Percentiles rank a stretch among this genome's conserved stretches.
phyloP scores from a whole-genome alignment of 2,797 vertebrate genomes.

The Melanotaenia parkinsoni region DNA sequence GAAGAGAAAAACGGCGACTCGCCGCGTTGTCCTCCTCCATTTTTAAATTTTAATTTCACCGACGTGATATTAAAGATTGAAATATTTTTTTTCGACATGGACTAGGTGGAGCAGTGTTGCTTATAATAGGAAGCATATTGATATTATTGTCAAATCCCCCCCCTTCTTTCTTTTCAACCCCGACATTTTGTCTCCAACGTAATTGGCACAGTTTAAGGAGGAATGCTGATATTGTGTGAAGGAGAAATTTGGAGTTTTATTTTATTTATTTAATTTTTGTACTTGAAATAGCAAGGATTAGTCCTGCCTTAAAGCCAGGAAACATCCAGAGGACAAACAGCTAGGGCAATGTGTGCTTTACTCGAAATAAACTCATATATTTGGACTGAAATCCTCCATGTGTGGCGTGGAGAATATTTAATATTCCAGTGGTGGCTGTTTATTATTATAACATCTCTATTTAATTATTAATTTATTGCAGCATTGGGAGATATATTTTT shows the following conservation, averaged over 20 bases:
- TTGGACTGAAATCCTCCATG: slow-evolving; percentile 22
- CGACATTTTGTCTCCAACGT: slow-evolving; percentile 78
- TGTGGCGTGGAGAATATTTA: slow-evolving; percentile 13
- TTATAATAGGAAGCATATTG: slow-evolving; percentile 73
- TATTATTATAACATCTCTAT: slow-evolving; percentile 26
- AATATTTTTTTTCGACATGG: slow-evolving; percentile 50
- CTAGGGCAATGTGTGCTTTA: slow-evolving; percentile 12
- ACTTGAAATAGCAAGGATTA: slow-evolving; percentile 54
- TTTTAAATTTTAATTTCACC: slow-evolving; percentile 29
- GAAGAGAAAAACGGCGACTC: slow-evolving; percentile 4
- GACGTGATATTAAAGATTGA: slow-evolving; percentile 64
- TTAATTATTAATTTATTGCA: slow-evolving; percentile 48
- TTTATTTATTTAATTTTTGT: slow-evolving; percentile 2
- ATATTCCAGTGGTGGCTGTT: slow-evolving; percentile 17
- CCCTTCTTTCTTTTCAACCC: not conserved
- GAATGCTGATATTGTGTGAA: slow-evolving; percentile 68
- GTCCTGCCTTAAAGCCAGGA: slow-evolving; percentile 33
- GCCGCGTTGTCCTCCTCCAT: slow-evolving; percentile 41
- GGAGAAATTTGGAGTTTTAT: slow-evolving; percentile 54
- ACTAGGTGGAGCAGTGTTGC: slow-evolving; percentile 65
- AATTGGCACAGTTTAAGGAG: slow-evolving; percentile 70
- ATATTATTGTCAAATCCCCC: slow-evolving; percentile 68
- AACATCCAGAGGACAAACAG: slow-evolving; percentile 37
- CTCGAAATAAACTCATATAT: slow-evolving; percentile 38
- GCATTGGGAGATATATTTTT: slow-evolving; percentile 11